Base-by-base conservation (phyloP, 2,797 vertebrate species). In the Crypturellus tataupa region DNA sequence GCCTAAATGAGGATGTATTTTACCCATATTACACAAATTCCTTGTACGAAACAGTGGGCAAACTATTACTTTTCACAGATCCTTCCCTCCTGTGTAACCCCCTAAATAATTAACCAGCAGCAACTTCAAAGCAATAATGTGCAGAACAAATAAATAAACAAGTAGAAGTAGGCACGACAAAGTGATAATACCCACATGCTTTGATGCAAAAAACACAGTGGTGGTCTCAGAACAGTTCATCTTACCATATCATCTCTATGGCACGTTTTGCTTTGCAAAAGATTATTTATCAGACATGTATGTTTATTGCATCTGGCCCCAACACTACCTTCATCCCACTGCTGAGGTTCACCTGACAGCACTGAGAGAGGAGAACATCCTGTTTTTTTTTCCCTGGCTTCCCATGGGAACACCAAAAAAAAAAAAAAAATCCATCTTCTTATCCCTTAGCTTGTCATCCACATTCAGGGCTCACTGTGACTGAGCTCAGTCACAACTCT, bases 41-140 rank as follows among this genome's bases (percentile, higher is more conserved):
- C 40, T 71, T 60, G 44, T 42, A 92, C 75, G 37, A 87, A 94
- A 60, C 31, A 87, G 14, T 58, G 71, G 89, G 40, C 15, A 92
- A 82, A 2, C 60, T 78, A 84, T 68, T 92, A 64, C 91, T 96
- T 88, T 73, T 85, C 7, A 4, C 33, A 79, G 56, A 73, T 49
- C 60, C 10, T 20, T 81, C 53, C 23, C 47, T 90, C 44, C 60
- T 80, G 51, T 58, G 37, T 44, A 81, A 89, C 24, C 5, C 7
- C 9, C n/a, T 92, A 68, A 65, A 75, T 80, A 94, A 92, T 92
- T 93, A 95, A 94, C 33, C 9, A 49, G 5, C 19, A 95, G 9
- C 33, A 68, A 58, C 84, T 87, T 94, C 78, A 85, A 77, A 92
- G 29, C 46, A 79, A 40, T 65, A 71, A 68, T 12, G 18, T 85